Base-by-base conservation (phyloP, 2,113 vertebrate genomes). In the Ranitomeya variabilis region DNA sequence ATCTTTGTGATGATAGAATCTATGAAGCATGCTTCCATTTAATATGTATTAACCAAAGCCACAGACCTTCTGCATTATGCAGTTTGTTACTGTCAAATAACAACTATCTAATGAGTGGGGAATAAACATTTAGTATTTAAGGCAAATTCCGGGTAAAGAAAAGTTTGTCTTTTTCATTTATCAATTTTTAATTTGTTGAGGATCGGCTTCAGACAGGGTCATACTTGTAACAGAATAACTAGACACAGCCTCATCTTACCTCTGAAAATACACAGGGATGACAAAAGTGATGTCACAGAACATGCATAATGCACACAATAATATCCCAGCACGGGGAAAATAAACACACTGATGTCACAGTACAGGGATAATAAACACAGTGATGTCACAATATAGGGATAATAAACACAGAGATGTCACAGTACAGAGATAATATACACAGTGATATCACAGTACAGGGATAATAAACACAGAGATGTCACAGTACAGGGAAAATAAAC, bases 41-140 rank as follows among this genome's bases (percentile, higher is more conserved):
- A 88, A 88, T 88, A 77, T 78, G 80, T 55, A 66, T 77, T 83
- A 88, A 78, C 80, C 67, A 83, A 15, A 74, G 54, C 16, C 80
- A 23, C 59, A 54, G 80, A 88, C 87, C 80, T 77, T 83, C 67
- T 77, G 55, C 80, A 88, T 76, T 88, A 37, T 77, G 80, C 55
- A 13, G 87, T 88, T 88, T 88, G 80, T 88, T 77, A 77, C 87
- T 77, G 71, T 83, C 80, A 88, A 76, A 88, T 88, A 80, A 87
- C 86, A 74, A 88, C 78, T 82, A 80, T 74, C 79, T 88, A 71
- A 74, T 82, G 79, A 62, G 80, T 54, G 23, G 54, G 26, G 55
- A 83, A 83, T 83, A 83, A 88, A 88, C 67, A 88, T 88, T 88
- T 73, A 87, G 37, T 19, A 79, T 57, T 67, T n/a, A 69, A 71